Evolutionary conservation across 2,797 vertebrate genomes (phyloP), one percentile per base, ranked within the genome.

Genomic region (Aviceda leuphotes): DNA sequence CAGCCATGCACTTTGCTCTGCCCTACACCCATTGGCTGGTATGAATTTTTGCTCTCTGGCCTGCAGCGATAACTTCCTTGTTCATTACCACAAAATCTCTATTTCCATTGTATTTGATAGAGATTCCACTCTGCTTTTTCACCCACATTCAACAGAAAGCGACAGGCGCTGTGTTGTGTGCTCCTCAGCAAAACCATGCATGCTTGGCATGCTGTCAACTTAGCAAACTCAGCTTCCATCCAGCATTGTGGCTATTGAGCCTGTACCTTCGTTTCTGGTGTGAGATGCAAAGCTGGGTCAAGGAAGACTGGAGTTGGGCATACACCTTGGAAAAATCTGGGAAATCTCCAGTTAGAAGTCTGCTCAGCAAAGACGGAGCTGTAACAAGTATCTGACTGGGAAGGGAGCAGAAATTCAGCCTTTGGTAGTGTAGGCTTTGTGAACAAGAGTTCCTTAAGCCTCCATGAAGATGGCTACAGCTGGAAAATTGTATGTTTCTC

Each of bases 1-100:
- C 87, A 90, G 89, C 70, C 21, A 37, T 66, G 66, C n/a, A 58
- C 62, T 94, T 90, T 73, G 76, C 83, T 96, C 93, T 96, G 87
- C 79, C 86, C 88, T 90, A 47, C 81, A 90, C 93, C 89, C 70
- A 62, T 81, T 97, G 92, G 80, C 50, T 91, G 43, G 79, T 86
- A 94, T 82, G 90, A 97, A 89, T 95, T 95, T 97, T 97, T 97
- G 87, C 65, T 93, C 72, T 97, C 52, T 62, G 90, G 81, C 80
- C 89, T 88, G 95, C 55, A 94, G 74, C 74, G 87, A 35, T 71
- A 54, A 61, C 18, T 52, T 84, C 47, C 47, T 81, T 33, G 30
- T 50, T 81, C 0, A 0, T 37, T 93, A 74, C 73, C 50, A 43
- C 39, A 73, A 77, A 93, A 67, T 83, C 33, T 82, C 56, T 33